Conservation (phyloP, 2,113 vertebrate species). For the Pristiophorus japonicus region DNA sequence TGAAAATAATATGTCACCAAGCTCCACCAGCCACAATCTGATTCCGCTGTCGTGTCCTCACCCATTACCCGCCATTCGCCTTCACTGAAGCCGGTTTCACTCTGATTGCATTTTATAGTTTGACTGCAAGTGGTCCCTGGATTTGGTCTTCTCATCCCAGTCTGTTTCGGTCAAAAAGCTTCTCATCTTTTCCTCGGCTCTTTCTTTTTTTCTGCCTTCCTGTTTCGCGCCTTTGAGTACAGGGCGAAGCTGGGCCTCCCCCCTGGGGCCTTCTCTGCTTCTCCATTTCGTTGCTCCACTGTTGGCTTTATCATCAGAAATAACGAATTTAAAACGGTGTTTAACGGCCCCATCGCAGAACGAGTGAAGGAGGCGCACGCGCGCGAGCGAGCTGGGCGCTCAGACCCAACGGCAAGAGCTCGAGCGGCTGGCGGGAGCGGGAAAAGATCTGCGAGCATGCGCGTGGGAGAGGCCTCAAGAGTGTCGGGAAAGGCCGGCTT, state of each 20-base stretch:
- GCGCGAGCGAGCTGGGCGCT: too few species aligned
- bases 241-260: too few species aligned
- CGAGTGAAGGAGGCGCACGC: too few species aligned
- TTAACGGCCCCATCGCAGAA: too few species aligned
- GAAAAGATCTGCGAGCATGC: neutral
- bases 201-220: too few species aligned
- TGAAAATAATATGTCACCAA: too few species aligned
- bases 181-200: neutral
- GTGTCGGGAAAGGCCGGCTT: too few species aligned
- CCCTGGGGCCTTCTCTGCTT: too few species aligned
- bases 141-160: neutral
- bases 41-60: neutral
- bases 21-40: neutral
- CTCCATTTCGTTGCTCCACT: neutral
- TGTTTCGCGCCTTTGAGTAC: too few species aligned
- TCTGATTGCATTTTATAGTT: neutral
- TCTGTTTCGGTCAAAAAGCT: neutral
- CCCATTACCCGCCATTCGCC: neutral
- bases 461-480: neutral
- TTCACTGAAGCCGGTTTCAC: neutral
- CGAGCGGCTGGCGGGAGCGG: too few species aligned
- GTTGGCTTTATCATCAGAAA: neutral
- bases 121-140: neutral
- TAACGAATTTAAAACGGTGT: neutral
- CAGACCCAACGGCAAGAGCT: neutral